Conservation (phyloP, 1,140 invertebrate genomes). For the Micrasema longulum region DNA sequence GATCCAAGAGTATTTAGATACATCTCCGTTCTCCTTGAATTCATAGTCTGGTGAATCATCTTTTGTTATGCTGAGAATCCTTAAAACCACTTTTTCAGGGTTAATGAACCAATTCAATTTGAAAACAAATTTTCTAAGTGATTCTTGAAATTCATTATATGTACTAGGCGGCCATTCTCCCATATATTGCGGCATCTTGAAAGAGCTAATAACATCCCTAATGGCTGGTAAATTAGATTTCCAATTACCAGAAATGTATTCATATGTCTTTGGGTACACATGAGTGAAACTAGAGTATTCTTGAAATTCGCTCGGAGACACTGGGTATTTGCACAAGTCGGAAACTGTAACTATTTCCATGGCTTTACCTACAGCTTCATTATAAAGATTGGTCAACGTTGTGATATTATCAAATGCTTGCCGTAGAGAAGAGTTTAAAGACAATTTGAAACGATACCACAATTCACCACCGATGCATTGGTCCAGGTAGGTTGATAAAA, state of each 20-base stretch:
- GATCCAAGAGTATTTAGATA: slow-evolving; percentile 60
- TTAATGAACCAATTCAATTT: slow-evolving; percentile 64
- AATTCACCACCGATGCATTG: slow-evolving; percentile 74
- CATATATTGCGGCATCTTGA: slow-evolving; percentile 59
- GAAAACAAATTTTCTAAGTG: slow-evolving; percentile 62
- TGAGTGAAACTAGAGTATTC: slow-evolving; percentile 58
- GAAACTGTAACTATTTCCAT: slow-evolving; percentile 72
- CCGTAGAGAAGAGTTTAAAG: slow-evolving; percentile 64
- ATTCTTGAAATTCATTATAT: slow-evolving; percentile 58
- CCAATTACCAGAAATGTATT: slow-evolving; percentile 62
- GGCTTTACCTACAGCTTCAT: slow-evolving; percentile 73
- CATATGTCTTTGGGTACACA: slow-evolving; percentile 65
- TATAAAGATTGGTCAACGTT: slow-evolving; percentile 73
- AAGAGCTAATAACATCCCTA: slow-evolving; percentile 59
- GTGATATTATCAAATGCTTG: slow-evolving; percentile 68
- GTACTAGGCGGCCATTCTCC: slow-evolving; percentile 56
- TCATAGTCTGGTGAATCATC: slow-evolving; percentile 56
- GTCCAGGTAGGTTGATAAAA: slow-evolving; percentile 68
- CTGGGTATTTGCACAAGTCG: slow-evolving; percentile 61
- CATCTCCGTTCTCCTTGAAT: slow-evolving; percentile 56
- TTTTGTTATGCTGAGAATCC: slow-evolving; percentile 61
- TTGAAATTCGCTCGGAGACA: slow-evolving; percentile 64
- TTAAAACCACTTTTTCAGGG: slow-evolving; percentile 62
- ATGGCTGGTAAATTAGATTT: slow-evolving; percentile 60
- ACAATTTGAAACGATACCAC: slow-evolving; percentile 71